Percentiles rank a stretch among this genome's conserved stretches.
Conservation (phyloP, 2,888 invertebrate species). For the Lasius platythorax region DNA sequence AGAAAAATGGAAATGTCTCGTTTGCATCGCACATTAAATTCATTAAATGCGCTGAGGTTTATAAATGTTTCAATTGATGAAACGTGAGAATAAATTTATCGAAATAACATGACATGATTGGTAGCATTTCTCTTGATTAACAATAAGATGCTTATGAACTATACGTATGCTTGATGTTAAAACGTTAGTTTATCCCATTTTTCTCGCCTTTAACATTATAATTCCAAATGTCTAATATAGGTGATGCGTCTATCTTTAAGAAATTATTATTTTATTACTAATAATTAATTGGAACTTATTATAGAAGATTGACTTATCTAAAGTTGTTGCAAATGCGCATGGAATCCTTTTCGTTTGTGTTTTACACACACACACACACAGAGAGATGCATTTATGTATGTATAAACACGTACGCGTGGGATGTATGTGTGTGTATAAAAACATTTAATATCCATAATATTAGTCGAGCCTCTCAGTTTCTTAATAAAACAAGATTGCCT, state of each 20-base stretch:
- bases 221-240: constrained; percentile 5
- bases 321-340: constrained; percentile 6
- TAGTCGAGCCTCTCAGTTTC: background rate
- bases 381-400: background rate
- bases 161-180: background rate
- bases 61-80: background rate
- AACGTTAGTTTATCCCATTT: background rate
- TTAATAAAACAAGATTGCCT: constrained; percentile 26
- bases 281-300: constrained; percentile 11
- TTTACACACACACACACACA: background rate
- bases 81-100: background rate
- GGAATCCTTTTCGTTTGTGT: background rate
- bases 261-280: constrained; percentile 17
- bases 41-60: background rate
- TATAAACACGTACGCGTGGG: background rate
- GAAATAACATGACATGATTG: background rate
- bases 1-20: background rate
- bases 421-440: no score
- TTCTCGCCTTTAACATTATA: constrained; percentile 14
- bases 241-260: background rate
- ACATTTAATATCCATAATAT: background rate
- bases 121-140: background rate
- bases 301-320: background rate
- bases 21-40: background rate
- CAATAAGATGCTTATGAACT: background rate